These are phyloP conservation scores for Premnoplex brunnescens DNA, from an alignment of 2,797 vertebrate species.

Conservation along the genomic window DNA sequence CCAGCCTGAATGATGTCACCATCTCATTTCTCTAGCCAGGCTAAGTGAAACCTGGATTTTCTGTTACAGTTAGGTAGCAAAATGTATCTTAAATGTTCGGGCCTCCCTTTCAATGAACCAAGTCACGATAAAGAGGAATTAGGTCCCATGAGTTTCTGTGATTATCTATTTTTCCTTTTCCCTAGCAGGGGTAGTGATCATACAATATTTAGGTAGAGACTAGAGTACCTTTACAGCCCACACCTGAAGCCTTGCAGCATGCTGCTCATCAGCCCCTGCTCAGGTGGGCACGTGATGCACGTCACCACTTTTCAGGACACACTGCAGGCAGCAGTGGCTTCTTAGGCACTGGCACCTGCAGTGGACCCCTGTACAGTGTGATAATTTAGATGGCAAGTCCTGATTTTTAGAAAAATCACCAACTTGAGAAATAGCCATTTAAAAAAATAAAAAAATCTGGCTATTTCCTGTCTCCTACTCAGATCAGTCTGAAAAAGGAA, in stretches of 20 bases:
- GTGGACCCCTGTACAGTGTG: neutral
- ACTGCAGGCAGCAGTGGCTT: neutral
- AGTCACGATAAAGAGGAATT: neutral
- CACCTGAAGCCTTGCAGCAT: neutral
- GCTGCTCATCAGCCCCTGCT: accelerated
- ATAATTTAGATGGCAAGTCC: neutral
- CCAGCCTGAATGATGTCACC: neutral
- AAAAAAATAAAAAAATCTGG: neutral
- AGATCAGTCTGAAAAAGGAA: slow-evolving; percentile 44
- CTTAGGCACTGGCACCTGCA: neutral
- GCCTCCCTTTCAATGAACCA: neutral
- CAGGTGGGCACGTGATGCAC: accelerated
- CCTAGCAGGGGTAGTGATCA: accelerated
- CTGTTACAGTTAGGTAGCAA: neutral
- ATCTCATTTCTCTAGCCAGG: neutral
- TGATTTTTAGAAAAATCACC: neutral
- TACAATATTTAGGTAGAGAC: neutral
- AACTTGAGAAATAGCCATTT: neutral
- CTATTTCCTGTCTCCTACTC: slow-evolving; percentile 32
- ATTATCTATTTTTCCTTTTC: neutral
- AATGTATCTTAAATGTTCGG: neutral
- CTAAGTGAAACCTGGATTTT: neutral
- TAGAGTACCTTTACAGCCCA: neutral
- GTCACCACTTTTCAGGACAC: neutral
- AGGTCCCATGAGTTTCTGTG: neutral